Evolutionary conservation across 1,140 invertebrate species (phyloP), one percentile per base, ranked within the genome.

Genomic region (Mya arenaria): DNA sequence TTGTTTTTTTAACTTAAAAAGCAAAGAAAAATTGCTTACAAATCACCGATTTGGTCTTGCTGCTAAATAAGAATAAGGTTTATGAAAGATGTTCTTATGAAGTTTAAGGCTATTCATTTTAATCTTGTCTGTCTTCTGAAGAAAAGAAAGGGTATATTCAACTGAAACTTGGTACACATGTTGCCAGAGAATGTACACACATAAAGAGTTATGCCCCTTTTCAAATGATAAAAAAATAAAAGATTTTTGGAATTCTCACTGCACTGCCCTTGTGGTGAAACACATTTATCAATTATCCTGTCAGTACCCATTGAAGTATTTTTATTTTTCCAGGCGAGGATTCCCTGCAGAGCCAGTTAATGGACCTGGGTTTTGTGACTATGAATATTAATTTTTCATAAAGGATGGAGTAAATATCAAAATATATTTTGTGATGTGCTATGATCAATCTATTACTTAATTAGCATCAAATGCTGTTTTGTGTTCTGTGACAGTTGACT

Each of bases 331-430:
- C 73, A 91, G 90, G 48, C 85, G 90, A 37, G 90, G 90, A 28
- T 84, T 89, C 65, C 85, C 86, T n/a, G 89, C 88, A 55, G 87
- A 91, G 74, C 86, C 89, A 78, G 23, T 89, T 2, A 85, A 85
- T 82, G 89, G 90, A 17, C 89, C 90, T 8, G 87, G 89, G 17
- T 89, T 82, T 58, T 91, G 90, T n/a, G n/a, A n/a, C n/a, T n/a
- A n/a, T n/a, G n/a, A n/a, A n/a, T n/a, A n/a, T n/a, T n/a, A n/a
- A n/a, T n/a, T n/a, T n/a, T n/a, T n/a, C n/a, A n/a, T n/a, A n/a
- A n/a, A n/a, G n/a, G n/a, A n/a, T n/a, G n/a, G n/a, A n/a, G n/a
- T n/a, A n/a, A n/a, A n/a, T n/a, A n/a, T n/a, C n/a, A n/a, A n/a
- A n/a, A n/a, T n/a, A n/a, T n/a, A n/a, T n/a, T n/a, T n/a, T n/a